Evolutionary conservation across 1,140 invertebrate genomes (phyloP).

Genomic region (Fopius arisanus): DNA sequence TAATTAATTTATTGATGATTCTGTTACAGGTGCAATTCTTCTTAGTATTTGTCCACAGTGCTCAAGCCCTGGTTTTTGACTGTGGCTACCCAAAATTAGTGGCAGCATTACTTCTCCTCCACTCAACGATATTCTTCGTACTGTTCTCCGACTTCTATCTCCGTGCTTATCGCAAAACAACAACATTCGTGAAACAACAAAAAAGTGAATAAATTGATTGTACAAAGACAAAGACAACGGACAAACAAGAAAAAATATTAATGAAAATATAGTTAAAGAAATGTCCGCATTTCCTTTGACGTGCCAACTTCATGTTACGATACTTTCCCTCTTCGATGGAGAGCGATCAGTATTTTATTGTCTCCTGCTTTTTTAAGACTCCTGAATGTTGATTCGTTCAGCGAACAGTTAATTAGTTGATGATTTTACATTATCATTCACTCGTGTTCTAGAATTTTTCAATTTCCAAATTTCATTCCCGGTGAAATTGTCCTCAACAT

Average conservation of each 20-base stretch:
- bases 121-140: conserved; percentile 89
- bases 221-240: neutral
- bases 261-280: neutral
- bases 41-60: conserved; percentile 77
- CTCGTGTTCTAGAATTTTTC: neutral
- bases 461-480: neutral
- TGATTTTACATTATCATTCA: neutral
- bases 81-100: conserved; percentile 82
- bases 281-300: neutral
- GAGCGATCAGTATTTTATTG: neutral
- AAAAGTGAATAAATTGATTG: conserved; percentile 49
- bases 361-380: neutral
- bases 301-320: neutral
- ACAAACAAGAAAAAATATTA: neutral
- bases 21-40: conserved; percentile 78
- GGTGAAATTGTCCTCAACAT: neutral
- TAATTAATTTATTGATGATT: conserved; percentile 18
- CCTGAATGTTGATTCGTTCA: neutral
- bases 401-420: neutral
- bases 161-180: conserved; percentile 72
- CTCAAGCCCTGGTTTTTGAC: conserved; percentile 75
- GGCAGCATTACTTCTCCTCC: conserved; percentile 79
- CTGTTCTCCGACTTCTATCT: conserved; percentile 93
- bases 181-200: conserved; percentile 55
- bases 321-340: neutral